These are phyloP conservation scores for Calliphora vomitoria DNA, from an alignment of 2,888 invertebrate genomes.

Conservation along the genomic window DNA sequence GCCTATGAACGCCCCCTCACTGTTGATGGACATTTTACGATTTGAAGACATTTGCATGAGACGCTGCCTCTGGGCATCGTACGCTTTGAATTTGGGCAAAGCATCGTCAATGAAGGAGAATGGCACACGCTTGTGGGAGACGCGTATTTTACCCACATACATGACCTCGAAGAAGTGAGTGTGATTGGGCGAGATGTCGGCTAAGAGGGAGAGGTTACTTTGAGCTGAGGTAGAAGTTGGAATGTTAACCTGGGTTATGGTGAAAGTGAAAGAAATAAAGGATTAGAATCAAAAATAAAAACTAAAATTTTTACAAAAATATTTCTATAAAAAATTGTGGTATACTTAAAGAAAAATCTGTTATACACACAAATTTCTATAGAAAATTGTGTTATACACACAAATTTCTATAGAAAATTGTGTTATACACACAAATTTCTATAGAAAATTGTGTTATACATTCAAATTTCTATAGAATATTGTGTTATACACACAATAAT, in stretches of 20 bases:
- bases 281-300: not conserved
- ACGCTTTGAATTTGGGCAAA: conserved; percentile 91
- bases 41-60: conserved; percentile 80
- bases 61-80: conserved; percentile 89
- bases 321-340: too few species aligned
- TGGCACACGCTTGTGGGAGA: conserved; percentile 92
- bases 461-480: too few species aligned
- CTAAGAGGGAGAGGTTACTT: conserved; percentile 83
- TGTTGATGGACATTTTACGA: conserved; percentile 82
- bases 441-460: too few species aligned
- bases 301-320: too few species aligned
- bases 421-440: too few species aligned
- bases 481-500: too few species aligned
- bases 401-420: too few species aligned
- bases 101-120: conserved; percentile 96
- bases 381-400: too few species aligned
- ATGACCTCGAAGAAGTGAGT: conserved; percentile 96
- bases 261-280: not conserved
- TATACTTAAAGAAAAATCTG: too few species aligned
- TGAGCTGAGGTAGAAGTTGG: conserved; percentile 84
- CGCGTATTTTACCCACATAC: conserved; percentile 95
- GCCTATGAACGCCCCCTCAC: conserved; percentile 77
- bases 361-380: too few species aligned
- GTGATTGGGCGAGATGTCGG: conserved; percentile 92
- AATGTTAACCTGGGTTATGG: conserved; percentile 80